Conservation (phyloP, 1,140 invertebrate genomes). For the Bursaphelenchus mucronatus region DNA sequence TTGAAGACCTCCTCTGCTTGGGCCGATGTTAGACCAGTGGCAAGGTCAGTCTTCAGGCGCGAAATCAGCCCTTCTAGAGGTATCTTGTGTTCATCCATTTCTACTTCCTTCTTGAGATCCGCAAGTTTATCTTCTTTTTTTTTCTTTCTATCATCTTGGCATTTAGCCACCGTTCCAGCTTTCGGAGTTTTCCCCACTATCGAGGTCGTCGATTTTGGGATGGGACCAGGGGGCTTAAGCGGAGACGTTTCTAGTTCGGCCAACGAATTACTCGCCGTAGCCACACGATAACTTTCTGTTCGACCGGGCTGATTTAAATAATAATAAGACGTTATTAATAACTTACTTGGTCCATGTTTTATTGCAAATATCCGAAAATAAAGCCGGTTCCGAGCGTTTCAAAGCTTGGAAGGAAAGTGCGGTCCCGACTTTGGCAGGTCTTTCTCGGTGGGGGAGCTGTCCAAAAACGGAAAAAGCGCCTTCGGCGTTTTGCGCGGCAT, state of each 20-base stretch:
- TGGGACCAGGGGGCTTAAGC: background rate
- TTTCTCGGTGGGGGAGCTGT: too few relatives aligned
- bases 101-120: conserved; percentile 35
- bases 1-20: conserved; percentile 60
- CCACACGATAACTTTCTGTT: conserved; percentile 16
- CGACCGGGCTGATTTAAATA: conserved; percentile 15
- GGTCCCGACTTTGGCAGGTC: too few relatives aligned
- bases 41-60: conserved; percentile 79
- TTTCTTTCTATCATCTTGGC: conserved; percentile 1
- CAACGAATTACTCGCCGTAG: background rate
- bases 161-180: background rate
- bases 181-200: background rate
- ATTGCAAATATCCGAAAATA: conserved; percentile 10
- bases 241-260: too few relatives aligned
- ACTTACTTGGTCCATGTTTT: background rate
- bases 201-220: background rate
- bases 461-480: conserved; percentile 5
- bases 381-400: conserved; percentile 1
- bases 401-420: conserved; percentile 11
- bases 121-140: conserved; percentile 25
- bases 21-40: conserved; percentile 51
- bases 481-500: conserved; percentile 10
- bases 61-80: conserved; percentile 73
- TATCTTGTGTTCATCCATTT: conserved; percentile 83
- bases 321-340: background rate